Base-by-base conservation (phyloP, 2,888 invertebrate species). In the Pilophorus perplexus region DNA sequence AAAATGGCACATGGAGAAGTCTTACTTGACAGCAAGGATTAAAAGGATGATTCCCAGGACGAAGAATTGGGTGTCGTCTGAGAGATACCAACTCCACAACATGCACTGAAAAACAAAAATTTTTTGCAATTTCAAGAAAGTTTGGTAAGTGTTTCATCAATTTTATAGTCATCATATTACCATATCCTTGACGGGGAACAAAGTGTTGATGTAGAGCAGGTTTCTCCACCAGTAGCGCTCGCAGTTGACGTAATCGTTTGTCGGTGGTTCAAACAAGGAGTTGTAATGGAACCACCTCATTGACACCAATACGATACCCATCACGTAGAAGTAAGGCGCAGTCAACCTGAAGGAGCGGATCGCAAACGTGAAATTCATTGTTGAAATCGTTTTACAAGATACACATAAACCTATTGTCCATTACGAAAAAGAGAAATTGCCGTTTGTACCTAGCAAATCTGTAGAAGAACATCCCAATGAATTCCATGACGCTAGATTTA, bases 1-100 rank as follows among this genome's bases (percentile, higher is more conserved):
- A n/a, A n/a, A n/a, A n/a, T n/a, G n/a, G n/a, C n/a, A n/a, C n/a
- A n/a, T n/a, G n/a, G n/a, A n/a, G n/a, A n/a, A n/a, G n/a, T n/a
- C 73, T 75, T 76, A 81, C 80, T 78, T 86, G 14, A 88, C 86
- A 1, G 89, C 89, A 59, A 90, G 76, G 65, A 92, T 88, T n/a
- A 91, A 80, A 23, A 91, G 84, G 5, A 91, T 83, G 0, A 88
- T 88, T 69, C 91, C 90, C 69, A 92, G 83, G 2, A 90, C 84
- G 75, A 90, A 92, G 78, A 92, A 91, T 75, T 91, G 91, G 0
- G 91, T 90, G 75, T 92, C 91, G 73, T 91, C 90, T 0, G 91
- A 89, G 28, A 92, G 79, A 74, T 92, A 91, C 91, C 91, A 92
- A 79, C 90, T 91, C 91, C 91, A 92, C 33, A 91, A 76, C 91